Evolutionary conservation across 2,113 vertebrate genomes (phyloP).

Genomic region (Benthochromis sp.): DNA sequence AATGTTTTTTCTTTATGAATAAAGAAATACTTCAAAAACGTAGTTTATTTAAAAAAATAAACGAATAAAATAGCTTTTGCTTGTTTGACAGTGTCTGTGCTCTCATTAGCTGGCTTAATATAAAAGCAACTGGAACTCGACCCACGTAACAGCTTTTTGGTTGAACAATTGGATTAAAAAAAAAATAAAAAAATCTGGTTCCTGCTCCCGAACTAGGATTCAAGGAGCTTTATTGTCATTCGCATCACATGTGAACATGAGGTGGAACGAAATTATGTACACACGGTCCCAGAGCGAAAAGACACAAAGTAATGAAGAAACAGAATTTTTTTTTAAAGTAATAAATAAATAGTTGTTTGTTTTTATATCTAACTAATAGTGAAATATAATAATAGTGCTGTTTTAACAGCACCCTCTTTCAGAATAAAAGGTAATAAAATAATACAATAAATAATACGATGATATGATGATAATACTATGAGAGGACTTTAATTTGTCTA

Average conservation of each 20-base stretch:
- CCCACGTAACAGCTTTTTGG: not conserved
- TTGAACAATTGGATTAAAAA: accelerated
- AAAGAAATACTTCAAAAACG: not conserved
- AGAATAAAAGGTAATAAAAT: not conserved
- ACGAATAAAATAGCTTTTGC: accelerated
- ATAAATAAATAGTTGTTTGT: not conserved
- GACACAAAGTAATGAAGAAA: not conserved
- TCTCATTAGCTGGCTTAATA: not conserved
- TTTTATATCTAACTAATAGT: not conserved
- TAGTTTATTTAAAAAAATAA: not conserved
- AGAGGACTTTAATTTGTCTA: not conserved
- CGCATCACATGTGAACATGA: not conserved
- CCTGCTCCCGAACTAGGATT: not conserved
- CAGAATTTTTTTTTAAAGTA: not conserved
- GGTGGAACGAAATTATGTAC: accelerated
- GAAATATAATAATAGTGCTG: not conserved
- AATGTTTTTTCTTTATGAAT: not conserved
- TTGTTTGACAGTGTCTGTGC: not conserved
- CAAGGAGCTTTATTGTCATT: not conserved
- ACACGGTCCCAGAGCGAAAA: not conserved
- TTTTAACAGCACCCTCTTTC: not conserved
- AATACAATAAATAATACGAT: not conserved
- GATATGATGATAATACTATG: not conserved
- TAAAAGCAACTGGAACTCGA: not conserved
- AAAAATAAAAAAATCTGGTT: not conserved